Evolutionary conservation across 2,113 vertebrate genomes (phyloP).

Genomic region (Serilophus lunatus): DNA sequence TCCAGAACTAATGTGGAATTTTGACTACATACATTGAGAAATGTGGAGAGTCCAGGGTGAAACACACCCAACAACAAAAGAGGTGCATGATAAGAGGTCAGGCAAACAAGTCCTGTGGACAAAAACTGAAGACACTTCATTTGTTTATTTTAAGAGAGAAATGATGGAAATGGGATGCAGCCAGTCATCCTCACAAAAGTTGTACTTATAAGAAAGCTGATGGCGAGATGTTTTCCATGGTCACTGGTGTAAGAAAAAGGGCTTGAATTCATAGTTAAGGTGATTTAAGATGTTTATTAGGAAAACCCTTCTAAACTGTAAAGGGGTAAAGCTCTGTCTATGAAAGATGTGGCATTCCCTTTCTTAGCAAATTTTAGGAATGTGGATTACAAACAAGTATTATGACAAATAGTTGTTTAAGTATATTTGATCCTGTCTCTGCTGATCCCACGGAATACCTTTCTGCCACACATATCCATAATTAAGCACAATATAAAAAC

Average conservation of each 20-base stretch:
- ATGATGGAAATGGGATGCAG: background rate
- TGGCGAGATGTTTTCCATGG: background rate
- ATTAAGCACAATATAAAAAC: background rate
- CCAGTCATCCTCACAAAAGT: background rate
- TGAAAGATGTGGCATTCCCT: background rate
- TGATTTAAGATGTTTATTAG: background rate
- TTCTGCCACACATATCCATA: background rate
- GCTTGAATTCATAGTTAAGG: background rate
- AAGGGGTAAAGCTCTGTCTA: background rate
- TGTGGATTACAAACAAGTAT: background rate
- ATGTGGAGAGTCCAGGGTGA: background rate
- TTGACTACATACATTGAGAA: background rate
- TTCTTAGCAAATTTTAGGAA: background rate
- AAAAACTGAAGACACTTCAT: background rate
- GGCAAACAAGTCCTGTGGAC: background rate
- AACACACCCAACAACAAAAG: background rate
- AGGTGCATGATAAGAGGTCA: background rate
- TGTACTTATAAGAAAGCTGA: background rate
- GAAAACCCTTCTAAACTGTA: background rate
- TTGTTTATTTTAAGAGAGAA: background rate
- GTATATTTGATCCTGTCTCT: background rate
- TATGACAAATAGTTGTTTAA: background rate
- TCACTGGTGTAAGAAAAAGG: background rate
- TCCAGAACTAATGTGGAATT: background rate
- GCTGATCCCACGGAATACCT: background rate